These are phyloP conservation scores for Machimus rusticus DNA, from an alignment of 2,888 invertebrate species.

Conservation along the genomic window DNA sequence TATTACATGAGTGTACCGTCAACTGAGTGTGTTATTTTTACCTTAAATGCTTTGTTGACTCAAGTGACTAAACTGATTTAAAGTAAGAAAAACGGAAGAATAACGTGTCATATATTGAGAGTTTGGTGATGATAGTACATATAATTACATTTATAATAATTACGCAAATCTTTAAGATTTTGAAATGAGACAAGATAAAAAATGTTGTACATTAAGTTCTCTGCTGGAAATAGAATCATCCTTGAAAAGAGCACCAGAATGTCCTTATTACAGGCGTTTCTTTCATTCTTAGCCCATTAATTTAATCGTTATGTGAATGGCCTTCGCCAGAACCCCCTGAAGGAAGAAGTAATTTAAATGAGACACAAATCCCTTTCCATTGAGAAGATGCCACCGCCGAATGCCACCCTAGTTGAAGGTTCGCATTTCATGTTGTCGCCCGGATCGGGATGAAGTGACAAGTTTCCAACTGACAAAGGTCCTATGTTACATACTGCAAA, in stretches of 20 bases:
- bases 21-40: neutral
- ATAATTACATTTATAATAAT: neutral
- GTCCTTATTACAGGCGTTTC: neutral
- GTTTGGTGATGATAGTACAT: neutral
- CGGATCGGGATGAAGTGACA: neutral
- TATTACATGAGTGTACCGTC: neutral
- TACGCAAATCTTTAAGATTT: neutral
- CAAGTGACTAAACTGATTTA: neutral
- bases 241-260: neutral
- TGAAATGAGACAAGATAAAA: neutral
- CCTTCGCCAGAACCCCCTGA: neutral
- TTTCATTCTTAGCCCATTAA: neutral
- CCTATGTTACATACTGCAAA: neutral
- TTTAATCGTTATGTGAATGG: neutral
- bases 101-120: neutral
- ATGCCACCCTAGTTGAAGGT: conserved; percentile 28
- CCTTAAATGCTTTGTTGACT: neutral
- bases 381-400: neutral
- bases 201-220: neutral
- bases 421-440: neutral
- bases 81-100: neutral
- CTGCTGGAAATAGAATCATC: neutral
- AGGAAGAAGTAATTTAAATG: neutral
- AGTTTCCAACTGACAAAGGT: neutral
- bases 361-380: conserved; percentile 8